phyloP scores from a whole-genome alignment of 2,113 vertebrate species.

The Malurus alboscapulatus region DNA sequence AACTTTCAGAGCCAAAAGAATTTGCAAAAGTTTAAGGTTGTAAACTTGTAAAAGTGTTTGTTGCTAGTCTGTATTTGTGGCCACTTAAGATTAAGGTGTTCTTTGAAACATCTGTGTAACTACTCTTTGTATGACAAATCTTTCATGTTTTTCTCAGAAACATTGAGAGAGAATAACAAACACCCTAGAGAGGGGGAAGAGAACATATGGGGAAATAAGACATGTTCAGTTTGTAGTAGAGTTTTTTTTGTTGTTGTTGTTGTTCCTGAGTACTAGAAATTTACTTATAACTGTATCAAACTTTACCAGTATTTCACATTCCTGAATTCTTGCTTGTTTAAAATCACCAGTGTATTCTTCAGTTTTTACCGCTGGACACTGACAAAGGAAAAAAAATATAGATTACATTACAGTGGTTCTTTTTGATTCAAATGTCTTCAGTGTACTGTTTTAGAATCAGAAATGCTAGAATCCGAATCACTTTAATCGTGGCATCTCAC shows the following conservation, averaged over 20 bases:
- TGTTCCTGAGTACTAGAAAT: background rate
- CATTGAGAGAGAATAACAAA: background rate
- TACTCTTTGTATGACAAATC: background rate
- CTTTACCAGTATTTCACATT: background rate
- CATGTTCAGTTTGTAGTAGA: background rate
- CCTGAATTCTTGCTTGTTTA: background rate
- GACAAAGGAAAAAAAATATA: background rate
- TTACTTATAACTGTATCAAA: background rate
- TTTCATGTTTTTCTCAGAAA: background rate
- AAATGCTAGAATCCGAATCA: background rate
- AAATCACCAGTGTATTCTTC: background rate
- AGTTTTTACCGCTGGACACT: background rate
- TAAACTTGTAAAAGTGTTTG: background rate
- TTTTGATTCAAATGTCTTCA: background rate
- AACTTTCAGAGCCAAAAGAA: background rate
- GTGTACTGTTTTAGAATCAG: background rate
- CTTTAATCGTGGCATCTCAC: background rate
- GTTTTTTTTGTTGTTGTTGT: background rate
- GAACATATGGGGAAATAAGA: background rate
- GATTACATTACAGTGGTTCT: background rate
- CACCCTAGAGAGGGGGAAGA: background rate
- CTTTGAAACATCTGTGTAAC: background rate
- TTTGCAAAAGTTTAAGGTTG: background rate
- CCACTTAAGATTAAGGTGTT: background rate
- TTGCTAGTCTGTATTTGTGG: background rate